Evolutionary conservation across 2,888 invertebrate genomes (phyloP), one percentile per base, ranked within the genome.

Genomic region (Chydorus sphaericus): DNA sequence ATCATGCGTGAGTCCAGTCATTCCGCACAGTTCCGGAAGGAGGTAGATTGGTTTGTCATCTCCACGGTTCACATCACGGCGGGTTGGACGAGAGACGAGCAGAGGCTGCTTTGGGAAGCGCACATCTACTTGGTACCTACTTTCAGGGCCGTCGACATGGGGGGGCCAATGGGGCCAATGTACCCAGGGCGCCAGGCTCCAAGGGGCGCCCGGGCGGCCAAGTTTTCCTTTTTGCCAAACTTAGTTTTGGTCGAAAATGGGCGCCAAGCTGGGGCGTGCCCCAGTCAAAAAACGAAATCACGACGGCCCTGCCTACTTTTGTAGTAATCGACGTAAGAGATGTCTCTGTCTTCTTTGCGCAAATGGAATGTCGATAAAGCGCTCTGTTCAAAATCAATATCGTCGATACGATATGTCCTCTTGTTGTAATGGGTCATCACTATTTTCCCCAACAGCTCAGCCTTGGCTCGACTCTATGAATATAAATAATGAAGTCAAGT

Each of bases 11-110:
- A 89, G 68, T 52, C 92, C 93, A 1, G 93, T 93, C 64, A 87
- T 77, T 0, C 81, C 77, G 62, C 90, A 88, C 48, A 93, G 69
- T 70, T 92, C 90, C 0, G 93, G 93, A 8, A 93, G 74, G 3
- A 94, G 71, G 65, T 79, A 78, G 7, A 91, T 77, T 1, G 77
- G 67, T 57, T 84, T 81, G 0, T 76, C 72, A 68, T 77, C 74
- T 0, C 84, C 85, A 1, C 82, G 80, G 54, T 85, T 78, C n/a
- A 83, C 75, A 62, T 89, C 88, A 33, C 78, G 79, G 36, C 67
- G 66, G 54, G 67, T 69, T 0, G 73, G 71, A 28, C 77, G 76
- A 0, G 84, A 83, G 0, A 92, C 73, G 50, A 96, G 69, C 66
- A 96, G 64, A 0, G 94, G 94, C 66, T 94, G 94, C 0, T 72